phyloP scores from a whole-genome alignment of 2,113 vertebrate genomes.

The Coturnix japonica region DNA sequence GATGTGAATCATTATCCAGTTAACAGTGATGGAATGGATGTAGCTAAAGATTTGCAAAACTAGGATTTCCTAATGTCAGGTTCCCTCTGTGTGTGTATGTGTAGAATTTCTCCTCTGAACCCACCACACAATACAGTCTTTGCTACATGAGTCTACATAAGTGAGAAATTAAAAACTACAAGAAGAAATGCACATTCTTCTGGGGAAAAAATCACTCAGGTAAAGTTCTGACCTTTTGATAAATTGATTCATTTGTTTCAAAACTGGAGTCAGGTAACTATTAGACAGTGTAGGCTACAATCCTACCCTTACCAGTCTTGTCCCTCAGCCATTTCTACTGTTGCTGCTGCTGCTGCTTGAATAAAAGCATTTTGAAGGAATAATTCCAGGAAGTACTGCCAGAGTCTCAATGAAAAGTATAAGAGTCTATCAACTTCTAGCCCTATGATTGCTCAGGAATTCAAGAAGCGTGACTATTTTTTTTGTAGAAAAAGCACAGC shows the following conservation, averaged over 20 bases:
- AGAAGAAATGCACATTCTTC: not conserved
- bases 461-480: not conserved
- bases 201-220: not conserved
- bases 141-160: not conserved
- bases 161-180: not conserved
- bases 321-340: not conserved
- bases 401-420: not conserved
- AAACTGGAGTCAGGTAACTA: not conserved
- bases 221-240: not conserved
- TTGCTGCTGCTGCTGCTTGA: not conserved
- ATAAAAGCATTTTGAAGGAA: conserved; percentile 2
- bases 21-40: not conserved
- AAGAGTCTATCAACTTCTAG: not conserved
- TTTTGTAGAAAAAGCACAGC: not conserved
- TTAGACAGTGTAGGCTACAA: not conserved
- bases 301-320: not conserved
- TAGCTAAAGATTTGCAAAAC: not conserved
- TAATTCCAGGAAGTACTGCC: not conserved
- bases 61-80: not conserved
- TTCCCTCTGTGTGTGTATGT: not conserved
- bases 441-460: not conserved
- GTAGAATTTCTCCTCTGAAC: not conserved
- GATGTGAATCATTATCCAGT: not conserved
- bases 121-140: not conserved
- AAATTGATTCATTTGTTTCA: not conserved